These are phyloP conservation scores for Prorops nasuta DNA, from an alignment of 1,140 invertebrate genomes.

Conservation along the genomic window DNA sequence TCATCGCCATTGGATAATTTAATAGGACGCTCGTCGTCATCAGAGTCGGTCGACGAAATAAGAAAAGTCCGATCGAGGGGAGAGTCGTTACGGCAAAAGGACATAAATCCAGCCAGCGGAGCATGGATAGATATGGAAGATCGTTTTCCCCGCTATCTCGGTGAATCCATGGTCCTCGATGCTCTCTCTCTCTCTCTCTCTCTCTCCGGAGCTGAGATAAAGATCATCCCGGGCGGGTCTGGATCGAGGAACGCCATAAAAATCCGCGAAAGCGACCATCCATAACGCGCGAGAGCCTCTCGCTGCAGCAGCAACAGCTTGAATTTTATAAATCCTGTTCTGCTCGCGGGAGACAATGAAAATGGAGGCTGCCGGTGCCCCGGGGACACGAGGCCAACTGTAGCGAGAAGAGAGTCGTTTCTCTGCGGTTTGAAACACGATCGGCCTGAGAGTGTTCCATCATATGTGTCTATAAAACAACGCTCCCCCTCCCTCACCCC, in stretches of 20 bases:
- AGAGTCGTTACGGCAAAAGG: too few relatives aligned
- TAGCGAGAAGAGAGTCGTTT: conserved; percentile 24
- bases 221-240: not conserved
- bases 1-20: conserved; percentile 27
- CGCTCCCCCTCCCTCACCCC: conserved; percentile 14
- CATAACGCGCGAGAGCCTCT: not conserved
- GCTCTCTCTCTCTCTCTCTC: too few relatives aligned
- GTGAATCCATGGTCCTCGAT: too few relatives aligned
- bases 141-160: too few relatives aligned
- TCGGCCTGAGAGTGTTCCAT: conserved; percentile 58
- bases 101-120: too few relatives aligned
- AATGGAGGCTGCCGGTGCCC: not conserved
- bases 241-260: not conserved
- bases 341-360: conserved; percentile 6
- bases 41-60: not conserved
- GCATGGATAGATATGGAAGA: too few relatives aligned
- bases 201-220: too few relatives aligned
- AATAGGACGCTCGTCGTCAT: conserved; percentile 16
- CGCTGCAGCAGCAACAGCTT: too few relatives aligned
- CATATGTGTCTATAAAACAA: conserved; percentile 56
- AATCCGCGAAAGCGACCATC: not conserved
- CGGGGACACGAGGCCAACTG: not conserved
- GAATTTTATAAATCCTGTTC: conserved; percentile 16
- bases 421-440: conserved; percentile 58
- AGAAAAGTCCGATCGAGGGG: not conserved